phyloP scores from a whole-genome alignment of 2,888 invertebrate genomes.

The Glyphotaelius pellucidus region DNA sequence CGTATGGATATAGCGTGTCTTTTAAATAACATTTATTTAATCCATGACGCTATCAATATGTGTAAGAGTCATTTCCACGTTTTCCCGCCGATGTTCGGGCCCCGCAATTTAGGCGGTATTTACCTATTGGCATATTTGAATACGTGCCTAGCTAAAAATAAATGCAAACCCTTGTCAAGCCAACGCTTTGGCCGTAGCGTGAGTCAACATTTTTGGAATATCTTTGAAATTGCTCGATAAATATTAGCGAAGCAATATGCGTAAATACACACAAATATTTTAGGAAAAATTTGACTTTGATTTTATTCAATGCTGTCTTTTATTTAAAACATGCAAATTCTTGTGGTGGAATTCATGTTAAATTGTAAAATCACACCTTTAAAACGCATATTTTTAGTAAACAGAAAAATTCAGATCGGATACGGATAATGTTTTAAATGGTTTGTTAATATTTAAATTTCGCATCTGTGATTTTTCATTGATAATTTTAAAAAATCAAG shows the following conservation, averaged over 20 bases:
- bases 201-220: background rate
- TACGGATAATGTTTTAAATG: too few relatives aligned
- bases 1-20: background rate
- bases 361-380: background rate
- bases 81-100: background rate
- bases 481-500: too few relatives aligned
- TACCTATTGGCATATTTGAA: background rate
- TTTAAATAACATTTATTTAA: background rate
- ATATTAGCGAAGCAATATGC: background rate
- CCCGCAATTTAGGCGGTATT: background rate
- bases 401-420: too few relatives aligned
- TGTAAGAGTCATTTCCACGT: background rate
- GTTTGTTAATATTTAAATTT: too few relatives aligned
- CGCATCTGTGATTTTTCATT: too few relatives aligned
- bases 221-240: background rate
- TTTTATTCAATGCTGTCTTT: background rate
- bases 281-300: background rate
- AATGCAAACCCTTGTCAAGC: background rate
- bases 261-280: background rate
- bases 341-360: background rate
- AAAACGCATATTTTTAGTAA: background rate
- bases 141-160: background rate
- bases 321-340: background rate
- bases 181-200: background rate
- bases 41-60: background rate